phyloP scores from a whole-genome alignment of 1,140 invertebrate genomes.

The Drosophila repletoides region DNA sequence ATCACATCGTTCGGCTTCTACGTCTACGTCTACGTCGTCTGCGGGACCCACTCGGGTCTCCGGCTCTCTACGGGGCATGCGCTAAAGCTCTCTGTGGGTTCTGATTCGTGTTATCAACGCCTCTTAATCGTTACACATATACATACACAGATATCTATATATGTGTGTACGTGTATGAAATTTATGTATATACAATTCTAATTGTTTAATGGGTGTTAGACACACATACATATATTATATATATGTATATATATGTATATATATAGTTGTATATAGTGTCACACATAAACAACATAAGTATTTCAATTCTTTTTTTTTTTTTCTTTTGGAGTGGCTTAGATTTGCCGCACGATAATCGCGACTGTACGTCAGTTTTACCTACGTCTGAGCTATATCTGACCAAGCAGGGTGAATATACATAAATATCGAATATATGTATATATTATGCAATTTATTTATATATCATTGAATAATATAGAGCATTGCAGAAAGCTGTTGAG shows the following conservation, averaged over 20 bases:
- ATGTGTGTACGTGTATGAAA: neutral
- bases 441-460: too few species aligned
- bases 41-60: neutral
- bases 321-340: constrained; percentile 18
- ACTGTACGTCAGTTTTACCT: constrained; percentile 9
- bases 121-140: constrained; percentile 51
- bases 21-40: neutral
- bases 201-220: constrained; percentile 58
- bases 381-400: neutral
- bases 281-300: constrained; percentile 30
- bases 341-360: constrained; percentile 28
- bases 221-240: constrained; percentile 26
- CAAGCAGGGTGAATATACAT: neutral
- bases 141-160: neutral
- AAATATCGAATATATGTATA: too few species aligned
- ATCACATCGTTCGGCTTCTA: constrained; percentile 27
- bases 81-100: constrained; percentile 22
- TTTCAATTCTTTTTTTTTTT: constrained; percentile 6
- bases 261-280: constrained; percentile 17
- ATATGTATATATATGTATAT: constrained; percentile 24
- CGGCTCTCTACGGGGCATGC: constrained; percentile 31
- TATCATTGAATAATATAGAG: too few species aligned
- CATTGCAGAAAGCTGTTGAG: too few species aligned
- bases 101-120: constrained; percentile 47
- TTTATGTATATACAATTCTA: constrained; percentile 30